Percentiles rank a stretch among this genome's conserved stretches.
phyloP scores from a whole-genome alignment of 1,140 invertebrate species.

The Dreissena rostriformis region DNA sequence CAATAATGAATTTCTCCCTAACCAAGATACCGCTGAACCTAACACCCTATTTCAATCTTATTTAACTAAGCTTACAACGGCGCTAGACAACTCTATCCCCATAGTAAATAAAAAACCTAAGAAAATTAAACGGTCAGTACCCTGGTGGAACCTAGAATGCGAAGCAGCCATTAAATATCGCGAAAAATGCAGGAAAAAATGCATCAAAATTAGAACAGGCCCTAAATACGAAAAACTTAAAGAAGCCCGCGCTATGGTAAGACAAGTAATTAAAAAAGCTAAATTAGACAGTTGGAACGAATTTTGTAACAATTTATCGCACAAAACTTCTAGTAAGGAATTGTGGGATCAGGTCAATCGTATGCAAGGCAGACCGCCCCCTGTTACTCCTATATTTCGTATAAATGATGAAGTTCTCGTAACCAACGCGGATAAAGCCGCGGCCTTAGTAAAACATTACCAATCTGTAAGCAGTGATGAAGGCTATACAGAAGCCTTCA shows the following conservation, averaged over 20 bases:
- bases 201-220: background rate
- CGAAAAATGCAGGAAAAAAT: background rate
- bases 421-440: background rate
- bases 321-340: conserved; percentile 8
- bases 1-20: background rate
- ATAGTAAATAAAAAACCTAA: background rate
- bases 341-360: background rate
- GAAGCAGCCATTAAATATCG: background rate
- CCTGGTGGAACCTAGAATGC: background rate
- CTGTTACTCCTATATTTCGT: background rate
- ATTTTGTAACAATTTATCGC: background rate
- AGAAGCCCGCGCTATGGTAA: background rate
- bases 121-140: background rate
- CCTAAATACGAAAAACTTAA: background rate
- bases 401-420: background rate
- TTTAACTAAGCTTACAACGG: background rate
- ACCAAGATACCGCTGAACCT: too few relatives aligned
- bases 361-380: background rate
- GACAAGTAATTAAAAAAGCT: background rate
- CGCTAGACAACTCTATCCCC: too few relatives aligned
- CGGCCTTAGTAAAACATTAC: background rate
- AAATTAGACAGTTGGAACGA: background rate
- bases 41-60: background rate
- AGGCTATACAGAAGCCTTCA: background rate
- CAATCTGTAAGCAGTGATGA: background rate